Evolutionary conservation across 1,140 invertebrate species (phyloP), one percentile per base, ranked within the genome.

Genomic region (Listronotus oregonensis): DNA sequence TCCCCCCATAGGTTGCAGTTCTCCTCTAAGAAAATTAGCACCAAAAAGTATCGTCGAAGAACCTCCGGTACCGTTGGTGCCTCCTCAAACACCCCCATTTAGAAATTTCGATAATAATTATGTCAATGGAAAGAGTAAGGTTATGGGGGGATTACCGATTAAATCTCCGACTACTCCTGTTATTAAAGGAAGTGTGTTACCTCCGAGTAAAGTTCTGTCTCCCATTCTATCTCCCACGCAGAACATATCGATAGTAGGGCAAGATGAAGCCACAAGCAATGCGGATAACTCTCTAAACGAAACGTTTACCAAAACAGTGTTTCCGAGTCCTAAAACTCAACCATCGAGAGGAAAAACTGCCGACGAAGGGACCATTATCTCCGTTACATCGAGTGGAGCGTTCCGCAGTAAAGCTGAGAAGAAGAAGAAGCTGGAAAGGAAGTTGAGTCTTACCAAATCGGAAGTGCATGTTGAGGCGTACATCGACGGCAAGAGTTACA

Each of bases 361-460:
- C 0, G 85, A 86, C 68, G 70, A 72, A 27, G 75, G 77, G 7
- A 68, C 70, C 18, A 65, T 79, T 1, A 78, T 76, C 37, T 79
- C 77, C 6, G 75, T 79, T 5, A 79, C 77, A 6, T 77, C 77
- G 8, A 79, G 77, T 60, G 77, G 77, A 14, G 75, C 70, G 12
- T 78, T 79, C 51, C 68, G 77, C 15, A 67, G 65, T 8, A 71
- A 71, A 65, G 68, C 72, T 68, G 66, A 80, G 74, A 66, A 70
- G 72, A 58, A 72, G 42, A 68, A 58, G 47, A 58, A 17, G 21
- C 46, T 47, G 9, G 70, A 74, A 44, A 63, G 82, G 5, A 80
- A 80, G 57, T 81, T 82, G 57, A 87, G 86, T 63, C 71, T 88
- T 66, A 85, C 85, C 2, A 87, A 87, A 73, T 78, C 76, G 0